Base-by-base conservation (phyloP, 2,888 invertebrate genomes). In the Ypsolopha scabrella region DNA sequence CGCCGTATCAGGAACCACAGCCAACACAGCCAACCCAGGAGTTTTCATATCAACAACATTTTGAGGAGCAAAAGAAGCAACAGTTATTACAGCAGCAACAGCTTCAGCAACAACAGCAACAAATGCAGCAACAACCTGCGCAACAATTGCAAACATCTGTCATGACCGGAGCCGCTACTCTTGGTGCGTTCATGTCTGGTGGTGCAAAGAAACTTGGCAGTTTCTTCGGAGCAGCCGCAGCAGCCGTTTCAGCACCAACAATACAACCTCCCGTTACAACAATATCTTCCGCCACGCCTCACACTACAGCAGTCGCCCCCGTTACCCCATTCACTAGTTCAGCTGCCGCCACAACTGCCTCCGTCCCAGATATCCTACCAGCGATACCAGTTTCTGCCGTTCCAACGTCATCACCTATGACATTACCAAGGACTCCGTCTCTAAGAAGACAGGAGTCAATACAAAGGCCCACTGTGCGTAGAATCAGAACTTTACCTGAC, bases 161-260 rank as follows among this genome's bases (percentile, higher is more conserved):
- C 11, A 57, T 86, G 51, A 87, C 81, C 36, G 86, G 86, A 52
- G 86, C 83, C 41, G 85, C 86, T 50, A 83, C 83, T 4, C 68
- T 87, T 58, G 87, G 86, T n/a, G 82, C 80, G 6, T 67, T 87
- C 38, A 80, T 87, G 79, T 81, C 85, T 2, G 87, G 86, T 52
- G 85, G 87, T 54, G 87, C 87, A 10, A 86, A 87, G 56, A 87
- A 79, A 59, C 66, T 87, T 10, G 87, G 87, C 10, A 87, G 81
- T 58, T 75, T 88, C 46, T 82, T 87, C 50, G 87, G 87, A 24
- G 87, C 87, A 1, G 85, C 87, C 6, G 83, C 87, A 4, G 82
- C 86, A 9, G 82, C 85, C 2, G 68, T 74, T 7, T 59, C 82
- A 37, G 81, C 85, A 38, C 56, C 74, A 37, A 62, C 67, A 11